Evolutionary conservation across 2,797 vertebrate genomes (phyloP), one percentile per base, ranked within the genome.

Genomic region (Holocentrus rufus): DNA sequence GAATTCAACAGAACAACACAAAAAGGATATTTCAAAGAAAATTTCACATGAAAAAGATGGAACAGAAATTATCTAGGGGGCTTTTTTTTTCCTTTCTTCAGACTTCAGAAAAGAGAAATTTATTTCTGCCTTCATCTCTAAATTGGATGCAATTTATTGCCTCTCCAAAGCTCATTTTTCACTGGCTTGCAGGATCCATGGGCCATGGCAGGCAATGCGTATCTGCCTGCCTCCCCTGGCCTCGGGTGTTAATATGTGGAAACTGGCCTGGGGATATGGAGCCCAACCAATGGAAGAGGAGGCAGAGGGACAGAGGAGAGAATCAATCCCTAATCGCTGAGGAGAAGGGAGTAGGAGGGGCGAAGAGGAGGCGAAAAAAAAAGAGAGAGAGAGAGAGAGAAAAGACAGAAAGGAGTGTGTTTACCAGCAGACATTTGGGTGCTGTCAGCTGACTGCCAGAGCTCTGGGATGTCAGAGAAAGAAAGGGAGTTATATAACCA

Each of bases 101-200:
- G 91, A 93, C 92, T 93, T 94, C 87, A 90, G 92, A 94, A 94
- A 93, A 93, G 91, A 93, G 90, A 94, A 94, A 94, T 94, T 93
- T 94, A 95, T 94, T 95, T 94, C 93, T 93, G 90, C 93, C 94
- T 94, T 95, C 94, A 95, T 94, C 93, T 94, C 92, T 93, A 95
- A 95, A 95, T 95, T 94, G 94, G 94, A 95, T 93, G 94, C 94
- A 95, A 94, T 95, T 95, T 94, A 95, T 95, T 94, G 93, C 93
- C 91, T 94, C 91, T 93, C 88, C 89, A 92, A 94, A 94, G 93
- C 94, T 94, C 93, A 93, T 95, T 95, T 95, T 94, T 95, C 94
- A 95, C 93, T 88, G 85, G 91, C 88, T 90, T 85, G 89, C 90
- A 87, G 83, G 92, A 92, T 92, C 89, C 84, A 90, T 90, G 86